phyloP scores from a whole-genome alignment of 2,888 invertebrate species.

The Euzetes globulus region DNA sequence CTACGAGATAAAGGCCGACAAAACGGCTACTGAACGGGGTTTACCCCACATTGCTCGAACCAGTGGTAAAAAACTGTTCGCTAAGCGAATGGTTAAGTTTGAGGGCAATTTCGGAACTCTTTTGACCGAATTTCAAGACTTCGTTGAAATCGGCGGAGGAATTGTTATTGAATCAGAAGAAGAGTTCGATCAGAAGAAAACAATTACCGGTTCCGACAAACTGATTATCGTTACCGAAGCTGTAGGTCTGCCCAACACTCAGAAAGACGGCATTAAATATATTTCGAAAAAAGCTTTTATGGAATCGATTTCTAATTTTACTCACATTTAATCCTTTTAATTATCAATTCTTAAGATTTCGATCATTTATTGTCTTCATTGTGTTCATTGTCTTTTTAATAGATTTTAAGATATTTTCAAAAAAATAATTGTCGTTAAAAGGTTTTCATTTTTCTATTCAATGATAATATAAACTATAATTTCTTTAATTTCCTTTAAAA shows the following conservation, averaged over 20 bases:
- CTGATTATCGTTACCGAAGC: background rate
- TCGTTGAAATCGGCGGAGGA: background rate
- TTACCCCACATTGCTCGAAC: background rate
- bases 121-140: background rate
- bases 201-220: background rate
- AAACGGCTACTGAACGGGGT: background rate
- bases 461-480: too few species aligned
- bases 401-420: too few species aligned
- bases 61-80: slow-evolving; percentile 7
- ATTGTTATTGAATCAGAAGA: background rate
- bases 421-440: too few species aligned
- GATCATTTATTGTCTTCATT: too few species aligned
- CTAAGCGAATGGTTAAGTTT: background rate
- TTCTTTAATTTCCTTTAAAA: too few species aligned
- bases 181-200: background rate
- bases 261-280: background rate
- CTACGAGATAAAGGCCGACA: slow-evolving; percentile 28
- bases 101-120: background rate
- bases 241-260: slow-evolving; percentile 11
- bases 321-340: background rate
- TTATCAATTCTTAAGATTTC: too few species aligned
- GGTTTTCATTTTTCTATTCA: too few species aligned
- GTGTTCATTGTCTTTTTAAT: too few species aligned
- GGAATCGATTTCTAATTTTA: background rate
- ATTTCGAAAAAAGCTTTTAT: background rate